Percentiles rank a stretch among this genome's conserved stretches.
Evolutionary conservation across 2,888 invertebrate genomes (phyloP).

Genomic region (Nasonovia ribisnigri): DNA sequence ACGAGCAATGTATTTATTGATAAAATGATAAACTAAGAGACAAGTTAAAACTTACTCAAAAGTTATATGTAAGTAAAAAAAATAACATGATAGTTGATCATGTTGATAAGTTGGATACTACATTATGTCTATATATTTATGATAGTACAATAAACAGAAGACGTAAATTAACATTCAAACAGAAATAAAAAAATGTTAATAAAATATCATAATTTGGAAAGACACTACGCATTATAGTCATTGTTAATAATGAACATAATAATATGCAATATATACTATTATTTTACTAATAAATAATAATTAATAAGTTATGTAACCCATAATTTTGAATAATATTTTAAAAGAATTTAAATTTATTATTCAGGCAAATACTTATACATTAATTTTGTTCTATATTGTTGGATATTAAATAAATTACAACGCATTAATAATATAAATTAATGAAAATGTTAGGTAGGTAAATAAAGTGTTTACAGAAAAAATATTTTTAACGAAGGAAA

Average conservation of each 20-base stretch:
- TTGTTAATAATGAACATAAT: background rate
- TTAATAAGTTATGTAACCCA: too few relatives aligned
- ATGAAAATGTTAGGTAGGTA: background rate
- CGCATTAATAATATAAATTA: background rate
- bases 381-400: background rate
- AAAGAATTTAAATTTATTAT: background rate
- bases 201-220: too few relatives aligned
- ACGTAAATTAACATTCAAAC: too few relatives aligned
- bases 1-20: background rate
- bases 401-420: background rate
- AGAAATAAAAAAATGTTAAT: too few relatives aligned
- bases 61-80: background rate
- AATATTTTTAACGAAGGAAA: background rate
- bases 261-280: background rate
- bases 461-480: background rate
- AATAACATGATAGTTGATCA: background rate
- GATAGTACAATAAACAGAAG: too few relatives aligned
- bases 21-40: background rate
- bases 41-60: background rate
- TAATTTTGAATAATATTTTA: background rate
- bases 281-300: background rate
- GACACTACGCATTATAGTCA: too few relatives aligned
- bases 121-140: background rate
- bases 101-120: background rate
- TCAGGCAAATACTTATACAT: background rate